A percentile compares a stretch with the other conserved stretches of the same genome.
phyloP scores from a whole-genome alignment of 2,113 vertebrate genomes.

The Balaeniceps rex region DNA sequence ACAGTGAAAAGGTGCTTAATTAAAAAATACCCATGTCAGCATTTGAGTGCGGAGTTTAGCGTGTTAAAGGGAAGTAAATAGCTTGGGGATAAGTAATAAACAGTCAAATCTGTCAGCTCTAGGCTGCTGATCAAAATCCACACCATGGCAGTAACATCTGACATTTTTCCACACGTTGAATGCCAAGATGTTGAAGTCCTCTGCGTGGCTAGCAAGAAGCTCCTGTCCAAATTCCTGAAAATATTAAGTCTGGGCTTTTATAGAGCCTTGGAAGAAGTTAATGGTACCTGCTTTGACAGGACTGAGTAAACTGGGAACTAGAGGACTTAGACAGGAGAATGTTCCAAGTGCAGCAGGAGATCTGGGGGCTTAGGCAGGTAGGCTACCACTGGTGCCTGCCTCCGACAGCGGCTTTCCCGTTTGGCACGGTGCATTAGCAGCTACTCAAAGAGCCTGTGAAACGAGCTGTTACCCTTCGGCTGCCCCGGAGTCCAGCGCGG shows the following conservation, averaged over 20 bases:
- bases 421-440: neutral
- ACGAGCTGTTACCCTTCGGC: neutral
- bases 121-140: neutral
- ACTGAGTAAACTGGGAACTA: neutral
- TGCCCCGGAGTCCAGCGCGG: rapidly evolving
- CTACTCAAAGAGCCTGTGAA: neutral
- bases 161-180: neutral
- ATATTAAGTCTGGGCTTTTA: neutral
- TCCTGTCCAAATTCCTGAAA: neutral
- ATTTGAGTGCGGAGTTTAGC: neutral
- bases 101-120: neutral
- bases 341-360: neutral
- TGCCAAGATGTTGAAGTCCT: neutral
- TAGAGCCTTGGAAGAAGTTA: neutral
- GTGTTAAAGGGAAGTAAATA: neutral
- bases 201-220: neutral
- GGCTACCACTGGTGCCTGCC: neutral
- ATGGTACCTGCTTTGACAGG: neutral
- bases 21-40: neutral
- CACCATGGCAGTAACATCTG: neutral
- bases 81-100: neutral
- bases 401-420: neutral
- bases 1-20: neutral
- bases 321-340: neutral
- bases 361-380: neutral